Conservation (phyloP, 1,140 invertebrate species). For the Euura lappo region DNA sequence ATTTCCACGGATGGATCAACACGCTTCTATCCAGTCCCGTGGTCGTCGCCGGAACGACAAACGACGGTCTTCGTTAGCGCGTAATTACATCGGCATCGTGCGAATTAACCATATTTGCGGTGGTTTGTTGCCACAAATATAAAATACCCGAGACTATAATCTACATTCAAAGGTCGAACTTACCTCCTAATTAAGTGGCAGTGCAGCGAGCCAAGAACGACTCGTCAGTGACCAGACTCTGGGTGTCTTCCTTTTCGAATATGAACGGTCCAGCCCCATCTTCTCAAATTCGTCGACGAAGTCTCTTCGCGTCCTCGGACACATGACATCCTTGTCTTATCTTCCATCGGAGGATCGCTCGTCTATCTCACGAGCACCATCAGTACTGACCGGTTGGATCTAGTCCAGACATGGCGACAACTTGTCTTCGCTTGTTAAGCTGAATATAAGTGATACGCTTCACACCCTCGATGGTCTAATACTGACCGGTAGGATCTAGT, state of each 20-base stretch:
- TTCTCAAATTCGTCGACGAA: slow-evolving; percentile 55
- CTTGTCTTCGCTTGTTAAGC: background rate
- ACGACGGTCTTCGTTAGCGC: slow-evolving; percentile 1
- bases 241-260: slow-evolving; percentile 58
- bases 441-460: background rate
- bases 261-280: slow-evolving; percentile 57
- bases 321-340: slow-evolving; percentile 16
- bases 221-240: slow-evolving; percentile 15
- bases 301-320: slow-evolving; percentile 53
- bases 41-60: background rate
- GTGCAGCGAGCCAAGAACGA: background rate
- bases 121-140: too few relatives aligned
- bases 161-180: background rate
- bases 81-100: slow-evolving; percentile 3
- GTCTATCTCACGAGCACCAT: slow-evolving; percentile 21
- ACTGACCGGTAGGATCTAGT: slow-evolving; percentile 49
- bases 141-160: background rate
- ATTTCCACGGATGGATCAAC: background rate
- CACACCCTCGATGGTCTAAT: slow-evolving; percentile 25
- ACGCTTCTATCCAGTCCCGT: background rate
- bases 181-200: slow-evolving; percentile 1
- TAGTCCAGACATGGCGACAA: slow-evolving; percentile 35
- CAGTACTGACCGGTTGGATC: slow-evolving; percentile 54
- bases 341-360: slow-evolving; percentile 18
- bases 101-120: background rate